Percentiles rank a stretch among this genome's conserved stretches.
phyloP scores from a whole-genome alignment of 2,797 vertebrate species.

The Botia almorhae region DNA sequence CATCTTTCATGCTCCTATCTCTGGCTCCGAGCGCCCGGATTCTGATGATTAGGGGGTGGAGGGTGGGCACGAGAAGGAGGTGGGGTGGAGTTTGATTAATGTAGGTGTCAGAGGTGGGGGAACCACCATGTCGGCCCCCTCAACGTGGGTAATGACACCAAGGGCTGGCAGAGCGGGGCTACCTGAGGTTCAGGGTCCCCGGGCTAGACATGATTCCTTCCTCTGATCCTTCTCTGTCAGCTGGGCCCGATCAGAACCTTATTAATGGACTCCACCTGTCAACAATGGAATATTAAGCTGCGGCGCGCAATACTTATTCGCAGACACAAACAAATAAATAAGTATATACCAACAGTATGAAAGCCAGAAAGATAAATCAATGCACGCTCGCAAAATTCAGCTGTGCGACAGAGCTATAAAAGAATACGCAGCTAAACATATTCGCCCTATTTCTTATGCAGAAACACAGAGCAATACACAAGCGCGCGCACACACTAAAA shows the following conservation, averaged over 20 bases:
- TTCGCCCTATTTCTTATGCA: constrained; percentile 20
- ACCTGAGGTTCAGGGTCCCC: constrained; percentile 74
- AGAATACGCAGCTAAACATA: not conserved
- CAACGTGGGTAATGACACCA: constrained; percentile 82
- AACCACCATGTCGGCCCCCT: constrained; percentile 60
- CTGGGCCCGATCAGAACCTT: constrained; percentile 81
- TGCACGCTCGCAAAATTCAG: not conserved
- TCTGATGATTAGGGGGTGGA: constrained; percentile 74
- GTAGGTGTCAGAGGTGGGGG: constrained; percentile 78
- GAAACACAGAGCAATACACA: constrained; percentile 11
- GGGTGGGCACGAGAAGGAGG: constrained; percentile 58
- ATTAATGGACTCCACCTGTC: constrained; percentile 86
- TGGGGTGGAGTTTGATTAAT: constrained; percentile 81
- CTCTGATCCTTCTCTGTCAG: constrained; percentile 85
- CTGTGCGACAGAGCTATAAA: not conserved
- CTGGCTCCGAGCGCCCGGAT: constrained; percentile 69
- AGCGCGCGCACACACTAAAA: constrained; percentile 8
- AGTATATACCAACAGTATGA: constrained; percentile 56
- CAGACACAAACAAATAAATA: constrained; percentile 50
- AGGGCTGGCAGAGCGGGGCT: constrained; percentile 70
- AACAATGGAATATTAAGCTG: constrained; percentile 85
- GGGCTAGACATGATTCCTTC: constrained; percentile 80
- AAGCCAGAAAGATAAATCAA: constrained; percentile 52
- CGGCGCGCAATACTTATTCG: constrained; percentile 62
- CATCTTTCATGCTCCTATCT: constrained; percentile 77